Evolutionary conservation across 2,888 invertebrate genomes (phyloP).

Genomic region (Cantharis flavilabris): DNA sequence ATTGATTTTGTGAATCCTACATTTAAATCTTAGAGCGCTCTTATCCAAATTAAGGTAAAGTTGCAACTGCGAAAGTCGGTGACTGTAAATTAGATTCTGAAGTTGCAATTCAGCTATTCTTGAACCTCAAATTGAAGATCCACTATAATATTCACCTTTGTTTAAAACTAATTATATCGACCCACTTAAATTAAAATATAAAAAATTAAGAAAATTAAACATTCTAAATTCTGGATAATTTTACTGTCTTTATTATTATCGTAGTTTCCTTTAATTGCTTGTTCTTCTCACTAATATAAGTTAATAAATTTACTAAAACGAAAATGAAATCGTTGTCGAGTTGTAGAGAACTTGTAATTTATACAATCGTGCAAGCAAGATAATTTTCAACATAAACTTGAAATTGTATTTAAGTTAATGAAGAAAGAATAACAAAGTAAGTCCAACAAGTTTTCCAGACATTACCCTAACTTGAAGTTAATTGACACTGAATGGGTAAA

Average conservation of each 20-base stretch:
- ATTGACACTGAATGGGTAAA: neutral
- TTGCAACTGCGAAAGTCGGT: neutral
- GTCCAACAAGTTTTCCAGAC: neutral
- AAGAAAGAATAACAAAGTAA: neutral
- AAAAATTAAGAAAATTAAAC: neutral
- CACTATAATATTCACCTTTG: neutral
- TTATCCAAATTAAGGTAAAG: neutral
- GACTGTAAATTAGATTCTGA: neutral
- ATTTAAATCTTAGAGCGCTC: neutral
- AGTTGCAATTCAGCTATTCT: neutral
- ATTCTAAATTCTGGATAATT: neutral
- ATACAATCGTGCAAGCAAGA: neutral
- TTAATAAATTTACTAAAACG: neutral
- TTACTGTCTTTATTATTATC: neutral
- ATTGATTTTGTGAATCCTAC: neutral
- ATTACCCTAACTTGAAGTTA: neutral
- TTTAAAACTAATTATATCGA: neutral
- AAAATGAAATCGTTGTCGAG: neutral
- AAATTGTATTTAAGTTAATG: neutral
- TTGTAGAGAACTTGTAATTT: neutral
- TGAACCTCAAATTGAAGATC: neutral
- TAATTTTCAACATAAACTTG: neutral
- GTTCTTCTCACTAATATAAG: neutral
- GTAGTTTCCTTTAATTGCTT: neutral
- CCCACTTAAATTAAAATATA: neutral